Evolutionary conservation across 2,797 vertebrate species (phyloP).

Genomic region (Nannoperca obscura): DNA sequence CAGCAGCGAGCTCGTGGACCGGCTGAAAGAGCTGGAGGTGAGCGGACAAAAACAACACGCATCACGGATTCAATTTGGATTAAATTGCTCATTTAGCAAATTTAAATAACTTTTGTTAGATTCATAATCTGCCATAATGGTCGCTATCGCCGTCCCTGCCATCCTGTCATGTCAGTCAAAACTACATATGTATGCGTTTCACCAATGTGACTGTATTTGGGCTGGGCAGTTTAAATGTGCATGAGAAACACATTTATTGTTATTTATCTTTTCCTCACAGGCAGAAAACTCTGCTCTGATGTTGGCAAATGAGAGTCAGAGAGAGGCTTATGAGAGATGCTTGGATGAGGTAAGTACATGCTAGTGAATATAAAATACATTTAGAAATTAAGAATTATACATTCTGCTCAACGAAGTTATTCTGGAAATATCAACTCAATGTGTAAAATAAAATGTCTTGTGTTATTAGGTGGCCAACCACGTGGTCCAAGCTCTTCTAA

Average conservation of each 20-base stretch:
- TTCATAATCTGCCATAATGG: neutral
- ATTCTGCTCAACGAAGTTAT: neutral
- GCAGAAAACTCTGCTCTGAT: slow-evolving; percentile 94
- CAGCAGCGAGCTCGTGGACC: slow-evolving; percentile 93
- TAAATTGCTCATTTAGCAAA: neutral
- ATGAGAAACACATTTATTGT: neutral
- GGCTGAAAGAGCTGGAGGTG: slow-evolving; percentile 94
- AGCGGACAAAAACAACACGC: neutral
- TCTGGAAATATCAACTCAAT: neutral
- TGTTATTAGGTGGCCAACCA: slow-evolving; percentile 92
- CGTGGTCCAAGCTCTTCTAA: slow-evolving; percentile 93
- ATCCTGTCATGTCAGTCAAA: neutral
- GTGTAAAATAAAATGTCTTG: neutral
- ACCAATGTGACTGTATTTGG: neutral
- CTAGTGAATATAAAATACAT: accelerated
- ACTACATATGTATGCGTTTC: neutral
- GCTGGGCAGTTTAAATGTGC: neutral
- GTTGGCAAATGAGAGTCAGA: slow-evolving; percentile 95
- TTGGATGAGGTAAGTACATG: slow-evolving; percentile 88
- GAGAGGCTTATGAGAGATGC: slow-evolving; percentile 94
- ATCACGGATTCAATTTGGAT: neutral
- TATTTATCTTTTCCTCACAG: slow-evolving; percentile 70
- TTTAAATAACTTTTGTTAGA: neutral
- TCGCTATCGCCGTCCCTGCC: neutral
- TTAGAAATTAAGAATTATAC: neutral